Evolutionary conservation across 92 coral and sea anemone species (phyloP), one percentile per base, ranked within the genome.

Genomic region (Desmophyllum pertusum): DNA sequence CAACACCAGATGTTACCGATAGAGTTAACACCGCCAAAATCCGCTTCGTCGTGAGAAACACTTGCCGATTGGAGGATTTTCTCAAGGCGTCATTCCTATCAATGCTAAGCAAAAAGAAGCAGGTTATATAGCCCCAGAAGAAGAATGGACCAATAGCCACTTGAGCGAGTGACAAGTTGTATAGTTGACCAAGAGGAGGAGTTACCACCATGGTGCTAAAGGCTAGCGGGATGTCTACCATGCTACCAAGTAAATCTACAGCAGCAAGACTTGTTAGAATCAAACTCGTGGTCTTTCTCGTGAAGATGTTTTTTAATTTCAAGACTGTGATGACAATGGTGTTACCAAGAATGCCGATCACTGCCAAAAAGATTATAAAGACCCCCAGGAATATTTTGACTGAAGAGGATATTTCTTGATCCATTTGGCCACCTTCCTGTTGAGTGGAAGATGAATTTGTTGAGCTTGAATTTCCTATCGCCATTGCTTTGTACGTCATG

Each of bases 41-140:
- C 31, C 78, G 59, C 13, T 46, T 73, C 18, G 63, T 29, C 27
- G 78, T 45, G 41, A 73, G 62, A 30, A 45, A 30, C n/a, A 13
- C 61, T 10, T 30, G 78, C n/a, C 78, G 7, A 33, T 73, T 27
- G 3, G 61, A 73, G 23, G 33, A 18, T 73, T 50, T 73, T 45
- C 61, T 73, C 29, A 73, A 31, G 35, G 78, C 40, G 39, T 73
- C 78, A 48, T 73, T 45, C 61, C 39, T 30, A 48, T 73, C 78
- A 21, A 73, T 43, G 78, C 78, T 73, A 25, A 73, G 78, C 36
- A 73, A 52, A 21, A 73, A 73, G 62, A 73, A 73, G 19, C 39
- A 73, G 40, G 78, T 46, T 6, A 31, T 73, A 9, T 73, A 73
- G 35, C 78, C 61, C 62, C 57, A 45, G 25, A 73, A 73, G 40